Evolutionary conservation across 2,113 vertebrate genomes (phyloP).

Genomic region (Camarhynchus parvulus): DNA sequence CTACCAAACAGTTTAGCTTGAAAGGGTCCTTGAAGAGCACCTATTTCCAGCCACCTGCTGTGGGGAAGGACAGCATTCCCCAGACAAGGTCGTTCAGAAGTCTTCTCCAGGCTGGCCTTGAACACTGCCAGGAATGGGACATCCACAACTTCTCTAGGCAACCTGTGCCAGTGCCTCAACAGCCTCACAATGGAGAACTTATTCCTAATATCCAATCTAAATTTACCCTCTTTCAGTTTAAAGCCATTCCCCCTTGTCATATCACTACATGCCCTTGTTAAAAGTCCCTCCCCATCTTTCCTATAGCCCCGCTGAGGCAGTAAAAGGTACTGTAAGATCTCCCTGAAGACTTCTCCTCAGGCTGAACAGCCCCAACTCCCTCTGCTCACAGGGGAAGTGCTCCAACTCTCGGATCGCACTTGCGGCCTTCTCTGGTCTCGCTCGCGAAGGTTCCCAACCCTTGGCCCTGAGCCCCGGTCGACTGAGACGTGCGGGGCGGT

Average conservation of each 20-base stretch:
- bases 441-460: neutral
- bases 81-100: neutral
- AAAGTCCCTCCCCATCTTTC: neutral
- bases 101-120: neutral
- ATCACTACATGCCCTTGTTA: neutral
- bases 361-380: neutral
- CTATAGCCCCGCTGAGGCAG: neutral
- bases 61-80: neutral
- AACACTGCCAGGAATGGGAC: neutral
- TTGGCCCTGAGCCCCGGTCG: accelerated
- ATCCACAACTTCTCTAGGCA: neutral
- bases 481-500: accelerated
- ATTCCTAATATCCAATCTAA: neutral
- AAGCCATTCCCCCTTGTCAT: neutral
- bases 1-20: neutral
- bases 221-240: neutral
- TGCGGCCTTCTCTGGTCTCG: neutral
- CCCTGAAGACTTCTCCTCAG: neutral
- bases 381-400: neutral
- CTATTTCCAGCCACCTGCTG: neutral
- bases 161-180: neutral
- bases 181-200: neutral
- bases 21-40: neutral
- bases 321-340: neutral
- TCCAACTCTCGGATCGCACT: neutral